Evolutionary conservation across 53 echinoderm and acorn worm species (phyloP).

Genomic region (Holothuria scabra): DNA sequence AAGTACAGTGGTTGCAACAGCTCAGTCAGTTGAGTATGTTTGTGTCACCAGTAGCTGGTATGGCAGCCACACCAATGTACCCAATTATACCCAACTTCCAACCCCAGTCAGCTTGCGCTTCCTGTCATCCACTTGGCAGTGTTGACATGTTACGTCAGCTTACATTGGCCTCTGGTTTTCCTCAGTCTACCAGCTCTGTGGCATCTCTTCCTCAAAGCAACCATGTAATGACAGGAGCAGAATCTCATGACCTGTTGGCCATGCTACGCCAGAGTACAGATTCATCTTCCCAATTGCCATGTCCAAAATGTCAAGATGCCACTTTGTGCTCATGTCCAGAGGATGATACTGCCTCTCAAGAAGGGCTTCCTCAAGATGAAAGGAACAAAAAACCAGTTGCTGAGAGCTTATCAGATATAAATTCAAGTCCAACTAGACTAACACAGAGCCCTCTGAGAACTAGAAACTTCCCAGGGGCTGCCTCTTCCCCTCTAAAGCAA

Average conservation of each 20-base stretch:
- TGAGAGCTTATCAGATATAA: background rate
- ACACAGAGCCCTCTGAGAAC: constrained; percentile 26
- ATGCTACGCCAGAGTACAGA: constrained; percentile 65
- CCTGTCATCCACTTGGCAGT: background rate
- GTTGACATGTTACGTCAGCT: constrained; percentile 29
- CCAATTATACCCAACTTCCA: constrained; percentile 22
- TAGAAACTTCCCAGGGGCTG: background rate
- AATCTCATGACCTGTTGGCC: constrained; percentile 64
- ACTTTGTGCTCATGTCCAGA: constrained; percentile 15
- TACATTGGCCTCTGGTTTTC: background rate
- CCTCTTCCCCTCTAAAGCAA: constrained; percentile 11
- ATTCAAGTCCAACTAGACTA: background rate
- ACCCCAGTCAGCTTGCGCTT: constrained; percentile 20
- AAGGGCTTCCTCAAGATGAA: background rate
- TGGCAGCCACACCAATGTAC: constrained; percentile 19
- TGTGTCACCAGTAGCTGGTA: constrained; percentile 19
- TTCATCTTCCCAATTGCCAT: constrained; percentile 23
- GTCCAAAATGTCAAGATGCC: constrained; percentile 14
- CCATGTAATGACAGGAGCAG: background rate
- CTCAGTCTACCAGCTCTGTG: constrained; percentile 4
- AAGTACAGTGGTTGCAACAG: constrained; percentile 33
- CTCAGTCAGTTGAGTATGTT: constrained; percentile 38
- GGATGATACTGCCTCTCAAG: background rate
- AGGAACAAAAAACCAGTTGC: background rate
- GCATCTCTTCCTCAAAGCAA: background rate